These are phyloP conservation scores for Gymnoscelis rufifasciata DNA, from an alignment of 2,888 invertebrate genomes.

Conservation along the genomic window DNA sequence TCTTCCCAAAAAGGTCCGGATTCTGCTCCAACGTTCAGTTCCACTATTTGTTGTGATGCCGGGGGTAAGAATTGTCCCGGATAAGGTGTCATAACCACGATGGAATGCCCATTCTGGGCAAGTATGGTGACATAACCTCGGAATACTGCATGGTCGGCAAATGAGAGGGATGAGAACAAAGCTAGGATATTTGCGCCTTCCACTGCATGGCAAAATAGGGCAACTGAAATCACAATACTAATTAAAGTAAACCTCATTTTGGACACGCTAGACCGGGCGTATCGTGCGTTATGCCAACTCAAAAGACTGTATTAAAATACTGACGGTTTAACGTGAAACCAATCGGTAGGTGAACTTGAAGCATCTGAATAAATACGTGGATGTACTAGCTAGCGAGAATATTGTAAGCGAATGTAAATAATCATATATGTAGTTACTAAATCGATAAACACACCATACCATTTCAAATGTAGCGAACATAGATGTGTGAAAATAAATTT, in stretches of 20 bases:
- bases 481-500: not conserved
- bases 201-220: constrained; percentile 34
- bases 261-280: constrained; percentile 17
- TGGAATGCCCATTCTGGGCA: constrained; percentile 52
- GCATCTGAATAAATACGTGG: constrained; percentile 16
- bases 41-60: constrained; percentile 56
- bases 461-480: not conserved
- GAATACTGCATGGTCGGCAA: constrained; percentile 62
- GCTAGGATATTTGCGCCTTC: constrained; percentile 57
- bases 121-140: constrained; percentile 60
- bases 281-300: constrained; percentile 8
- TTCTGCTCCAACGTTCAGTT: constrained; percentile 59
- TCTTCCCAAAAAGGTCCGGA: constrained; percentile 62
- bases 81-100: constrained; percentile 67
- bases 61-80: constrained; percentile 60
- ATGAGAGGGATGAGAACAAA: constrained; percentile 63
- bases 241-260: constrained; percentile 38
- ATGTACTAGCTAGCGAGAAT: not conserved
- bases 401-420: constrained; percentile 1
- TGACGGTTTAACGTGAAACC: not conserved
- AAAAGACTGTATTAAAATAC: constrained; percentile 6
- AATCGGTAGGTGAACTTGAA: constrained; percentile 1
- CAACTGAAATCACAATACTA: constrained; percentile 35
- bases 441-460: not conserved
- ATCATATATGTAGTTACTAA: no score